Percentiles rank a stretch among this genome's conserved stretches.
phyloP scores from a whole-genome alignment of 2,113 vertebrate species.

The Capricornis sumatraensis region DNA sequence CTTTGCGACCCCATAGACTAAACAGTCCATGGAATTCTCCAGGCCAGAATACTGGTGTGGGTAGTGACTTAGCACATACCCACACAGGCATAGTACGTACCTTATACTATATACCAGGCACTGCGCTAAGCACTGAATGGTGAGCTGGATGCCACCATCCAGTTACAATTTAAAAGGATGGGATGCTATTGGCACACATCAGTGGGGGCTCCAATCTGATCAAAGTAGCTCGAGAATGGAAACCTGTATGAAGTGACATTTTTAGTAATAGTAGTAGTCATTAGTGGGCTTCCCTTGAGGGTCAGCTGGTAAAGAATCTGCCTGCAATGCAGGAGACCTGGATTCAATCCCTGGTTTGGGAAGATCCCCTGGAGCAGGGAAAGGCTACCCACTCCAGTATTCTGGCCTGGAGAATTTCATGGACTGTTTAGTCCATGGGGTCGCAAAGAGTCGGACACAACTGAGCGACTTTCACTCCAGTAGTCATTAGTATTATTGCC shows the following conservation, averaged over 20 bases:
- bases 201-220: neutral
- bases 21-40: neutral
- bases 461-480: neutral
- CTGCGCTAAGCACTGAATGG: neutral
- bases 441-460: neutral
- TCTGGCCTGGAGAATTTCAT: neutral
- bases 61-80: neutral
- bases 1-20: neutral
- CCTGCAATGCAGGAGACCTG: neutral
- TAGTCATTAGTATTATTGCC: too few species aligned
- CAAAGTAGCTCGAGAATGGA: fast-evolving
- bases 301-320: neutral
- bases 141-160: neutral
- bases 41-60: neutral
- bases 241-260: neutral
- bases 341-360: neutral
- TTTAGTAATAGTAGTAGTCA: neutral
- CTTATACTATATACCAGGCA: neutral
- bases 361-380: neutral
- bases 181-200: neutral
- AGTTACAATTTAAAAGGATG: neutral
- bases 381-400: neutral
- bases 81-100: neutral
- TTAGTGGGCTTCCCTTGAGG: neutral
- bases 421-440: neutral